Percentiles rank a stretch among this genome's conserved stretches.
phyloP scores from a whole-genome alignment of 2,888 invertebrate species.

The Chloroclystis v-ata region DNA sequence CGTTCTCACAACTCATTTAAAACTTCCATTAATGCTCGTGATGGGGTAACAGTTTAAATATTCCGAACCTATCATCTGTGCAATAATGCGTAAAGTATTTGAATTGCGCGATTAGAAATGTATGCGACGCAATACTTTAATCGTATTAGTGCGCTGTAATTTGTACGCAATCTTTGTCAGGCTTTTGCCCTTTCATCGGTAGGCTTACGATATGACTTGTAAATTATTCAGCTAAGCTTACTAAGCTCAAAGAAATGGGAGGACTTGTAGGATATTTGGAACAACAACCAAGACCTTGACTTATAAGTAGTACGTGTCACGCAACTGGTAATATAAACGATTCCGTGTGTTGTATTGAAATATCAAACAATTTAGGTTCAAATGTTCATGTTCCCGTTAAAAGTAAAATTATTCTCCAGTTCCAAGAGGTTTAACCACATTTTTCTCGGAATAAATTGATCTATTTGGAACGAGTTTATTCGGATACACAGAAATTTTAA shows the following conservation, averaged over 20 bases:
- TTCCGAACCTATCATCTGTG: constrained; percentile 55
- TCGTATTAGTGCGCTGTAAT: constrained; percentile 53
- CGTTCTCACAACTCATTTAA: constrained; percentile 45
- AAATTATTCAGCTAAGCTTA: constrained; percentile 13
- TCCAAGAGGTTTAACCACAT: too few species aligned
- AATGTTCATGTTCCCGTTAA: too few species aligned
- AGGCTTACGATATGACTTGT: constrained; percentile 1
- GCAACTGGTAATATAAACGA: constrained; percentile 37
- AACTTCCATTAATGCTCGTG: constrained; percentile 48
- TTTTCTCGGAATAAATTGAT: background rate
- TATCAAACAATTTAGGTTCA: background rate
- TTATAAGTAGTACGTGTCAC: constrained; percentile 40
- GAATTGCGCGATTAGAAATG: constrained; percentile 63
- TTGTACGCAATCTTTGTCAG: constrained; percentile 31
- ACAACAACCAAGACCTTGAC: constrained; percentile 45
- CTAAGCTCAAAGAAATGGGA: constrained; percentile 11
- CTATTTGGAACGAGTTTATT: constrained; percentile 18
- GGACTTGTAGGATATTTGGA: constrained; percentile 35
- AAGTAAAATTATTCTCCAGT: too few species aligned
- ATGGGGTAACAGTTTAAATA: constrained; percentile 49
- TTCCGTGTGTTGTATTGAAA: constrained; percentile 6
- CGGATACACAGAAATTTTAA: constrained; percentile 24
- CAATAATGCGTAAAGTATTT: constrained; percentile 65
- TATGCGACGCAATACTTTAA: constrained; percentile 47
- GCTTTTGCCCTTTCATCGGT: constrained; percentile 12